These are phyloP conservation scores for Conops quadrifasciatus DNA, from an alignment of 2,888 invertebrate species.

Conservation along the genomic window DNA sequence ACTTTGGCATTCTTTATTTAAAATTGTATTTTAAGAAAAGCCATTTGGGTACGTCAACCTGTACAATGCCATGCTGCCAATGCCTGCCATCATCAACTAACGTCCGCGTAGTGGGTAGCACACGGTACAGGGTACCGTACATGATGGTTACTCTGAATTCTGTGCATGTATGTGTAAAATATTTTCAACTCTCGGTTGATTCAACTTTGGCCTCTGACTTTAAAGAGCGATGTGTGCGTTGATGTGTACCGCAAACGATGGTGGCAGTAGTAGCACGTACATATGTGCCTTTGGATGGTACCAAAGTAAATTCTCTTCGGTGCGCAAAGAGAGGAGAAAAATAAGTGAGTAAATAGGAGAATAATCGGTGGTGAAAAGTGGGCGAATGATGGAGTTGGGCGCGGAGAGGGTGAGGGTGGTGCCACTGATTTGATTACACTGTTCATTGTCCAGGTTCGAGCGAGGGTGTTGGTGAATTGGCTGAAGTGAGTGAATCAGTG, in stretches of 20 bases:
- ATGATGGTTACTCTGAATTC: background rate
- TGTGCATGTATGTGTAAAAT: background rate
- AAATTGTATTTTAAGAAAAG: conserved; percentile 42
- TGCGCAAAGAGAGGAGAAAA: too few species aligned
- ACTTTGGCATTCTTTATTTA: conserved; percentile 40
- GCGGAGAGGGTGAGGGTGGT: background rate
- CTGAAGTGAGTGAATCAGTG: background rate
- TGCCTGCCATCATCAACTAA: conserved; percentile 15
- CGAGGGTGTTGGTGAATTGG: too few species aligned
- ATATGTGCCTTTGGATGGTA: too few species aligned
- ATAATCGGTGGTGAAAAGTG: background rate
- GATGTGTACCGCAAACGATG: too few species aligned
- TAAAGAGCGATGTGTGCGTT: conserved; percentile 40
- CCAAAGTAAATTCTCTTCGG: too few species aligned
- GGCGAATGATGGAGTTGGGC: background rate
- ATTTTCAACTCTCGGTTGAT: conserved; percentile 55
- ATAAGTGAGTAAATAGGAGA: too few species aligned
- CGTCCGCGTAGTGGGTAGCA: too few species aligned
- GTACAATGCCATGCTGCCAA: too few species aligned
- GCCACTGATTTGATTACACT: too few species aligned
- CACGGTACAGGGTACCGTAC: too few species aligned
- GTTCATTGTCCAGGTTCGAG: too few species aligned
- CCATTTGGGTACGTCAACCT: conserved; percentile 39
- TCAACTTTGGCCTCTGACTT: conserved; percentile 60
- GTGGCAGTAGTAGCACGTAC: too few species aligned